Evolutionary conservation across 2,797 vertebrate species (phyloP), one percentile per base, ranked within the genome.

Genomic region (Prunella strophiata): DNA sequence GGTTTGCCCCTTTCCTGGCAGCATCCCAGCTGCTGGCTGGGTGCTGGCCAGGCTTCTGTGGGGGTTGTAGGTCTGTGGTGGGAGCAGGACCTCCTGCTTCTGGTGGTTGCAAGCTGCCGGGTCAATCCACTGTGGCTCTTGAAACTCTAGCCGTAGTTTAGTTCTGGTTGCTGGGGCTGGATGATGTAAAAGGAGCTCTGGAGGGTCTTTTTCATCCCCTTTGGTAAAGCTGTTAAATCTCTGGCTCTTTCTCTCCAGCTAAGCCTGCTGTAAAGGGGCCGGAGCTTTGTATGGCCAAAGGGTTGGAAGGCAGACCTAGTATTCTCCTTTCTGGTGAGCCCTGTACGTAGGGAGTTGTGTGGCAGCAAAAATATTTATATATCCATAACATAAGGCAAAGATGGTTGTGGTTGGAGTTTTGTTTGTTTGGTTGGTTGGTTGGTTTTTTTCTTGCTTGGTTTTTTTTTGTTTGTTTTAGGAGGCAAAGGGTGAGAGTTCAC

Each of bases 401-500:
- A 79, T 22, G 32, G 16, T 66, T 92, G 80, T 47, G 51, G 48
- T 74, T 72, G 17, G 10, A 51, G 36, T 34, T 34, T 34, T 34
- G 34, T 34, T 34, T 34, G 34, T 34, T 34, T 34, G 34, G 34
- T 34, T 34, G 34, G 34, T 34, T 34, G 34, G 34, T 34, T 26
- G 7, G 6, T 8, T 76, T 54, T 85, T 52, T 38, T 10, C 50
- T 85, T 71, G 42, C 57, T 83, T 45, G 65, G 5, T 4, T 13
- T 32, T 52, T 25, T 88, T 90, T 89, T 83, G 13, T 61, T 68
- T 96, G 91, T 85, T 96, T 95, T 95, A 85, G 80, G 80, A 95
- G 90, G 93, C 85, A 79, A 93, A 84, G 85, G 94, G 85, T 83
- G 78, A 97, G 78, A 89, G 91, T 96, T 96, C 93, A 87, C 45